Evolutionary conservation across 2,888 invertebrate genomes (phyloP).

Genomic region (Lysandra coridon): DNA sequence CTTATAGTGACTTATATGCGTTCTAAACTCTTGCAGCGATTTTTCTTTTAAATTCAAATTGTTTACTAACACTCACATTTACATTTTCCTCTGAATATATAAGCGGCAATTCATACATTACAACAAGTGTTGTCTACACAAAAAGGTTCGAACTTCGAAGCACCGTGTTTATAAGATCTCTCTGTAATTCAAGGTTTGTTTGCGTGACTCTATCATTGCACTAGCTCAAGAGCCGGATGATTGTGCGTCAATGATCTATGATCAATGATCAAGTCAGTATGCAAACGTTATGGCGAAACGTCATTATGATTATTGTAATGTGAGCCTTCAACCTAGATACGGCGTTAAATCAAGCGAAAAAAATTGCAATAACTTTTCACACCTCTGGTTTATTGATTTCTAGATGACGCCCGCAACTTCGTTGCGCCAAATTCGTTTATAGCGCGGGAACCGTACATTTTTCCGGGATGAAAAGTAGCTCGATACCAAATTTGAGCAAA

Average conservation of each 20-base stretch:
- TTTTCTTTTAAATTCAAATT: too few relatives aligned
- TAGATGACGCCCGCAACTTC: too few relatives aligned
- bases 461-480: too few relatives aligned
- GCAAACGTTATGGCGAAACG: conserved; percentile 8
- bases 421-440: too few relatives aligned
- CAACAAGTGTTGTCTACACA: neutral
- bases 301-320: conserved; percentile 14
- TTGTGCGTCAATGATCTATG: neutral
- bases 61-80: too few relatives aligned
- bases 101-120: too few relatives aligned
- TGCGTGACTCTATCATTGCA: neutral
- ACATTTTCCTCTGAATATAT: too few relatives aligned
- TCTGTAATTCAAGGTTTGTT: neutral
- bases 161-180: neutral
- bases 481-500: too few relatives aligned
- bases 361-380: conserved; percentile 1
- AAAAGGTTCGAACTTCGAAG: neutral
- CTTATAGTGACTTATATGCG: too few relatives aligned
- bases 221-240: neutral
- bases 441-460: too few relatives aligned
- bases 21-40: too few relatives aligned
- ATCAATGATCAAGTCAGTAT: conserved; percentile 14
- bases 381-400: neutral
- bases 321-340: neutral
- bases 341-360: neutral